Evolutionary conservation across 2,797 vertebrate species (phyloP).

Genomic region (Pangasius mekongensis): DNA sequence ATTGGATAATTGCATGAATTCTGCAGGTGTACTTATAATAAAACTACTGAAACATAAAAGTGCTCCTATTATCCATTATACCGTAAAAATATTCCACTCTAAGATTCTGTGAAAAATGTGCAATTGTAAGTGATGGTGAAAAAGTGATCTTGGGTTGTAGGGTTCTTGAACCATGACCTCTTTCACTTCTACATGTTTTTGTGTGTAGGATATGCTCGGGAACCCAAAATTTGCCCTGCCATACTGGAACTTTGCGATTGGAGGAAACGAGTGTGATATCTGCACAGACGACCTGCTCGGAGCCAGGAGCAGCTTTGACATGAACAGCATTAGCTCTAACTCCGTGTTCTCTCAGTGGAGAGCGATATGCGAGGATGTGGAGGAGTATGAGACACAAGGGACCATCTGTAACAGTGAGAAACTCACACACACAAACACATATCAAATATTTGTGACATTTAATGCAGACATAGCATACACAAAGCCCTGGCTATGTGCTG

Average conservation of each 20-base stretch:
- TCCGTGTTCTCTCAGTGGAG: slow-evolving; percentile 93
- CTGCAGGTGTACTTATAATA: not conserved
- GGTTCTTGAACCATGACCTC: not conserved
- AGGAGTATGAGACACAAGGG: slow-evolving; percentile 90
- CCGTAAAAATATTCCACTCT: not conserved
- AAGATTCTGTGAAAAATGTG: not conserved
- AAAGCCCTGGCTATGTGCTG: not conserved
- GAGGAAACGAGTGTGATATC: slow-evolving; percentile 88
- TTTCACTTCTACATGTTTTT: not conserved
- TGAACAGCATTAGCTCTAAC: slow-evolving; percentile 84
- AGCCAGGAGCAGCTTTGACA: slow-evolving; percentile 86
- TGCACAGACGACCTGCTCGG: slow-evolving; percentile 93
- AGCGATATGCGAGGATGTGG: slow-evolving; percentile 88
- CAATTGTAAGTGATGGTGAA: not conserved
- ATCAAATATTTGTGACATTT: slow-evolving; percentile 4
- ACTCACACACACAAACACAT: slow-evolving; percentile 32
- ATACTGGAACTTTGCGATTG: slow-evolving; percentile 97
- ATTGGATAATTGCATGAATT: not conserved
- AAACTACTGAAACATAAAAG: not conserved
- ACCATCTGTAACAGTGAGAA: slow-evolving; percentile 95
- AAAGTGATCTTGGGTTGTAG: not conserved
- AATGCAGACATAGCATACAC: not conserved
- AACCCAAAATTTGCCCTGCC: slow-evolving; percentile 88
- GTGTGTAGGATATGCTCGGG: slow-evolving; percentile 85
- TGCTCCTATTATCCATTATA: not conserved